These are phyloP conservation scores for Orchestia grillus DNA, from an alignment of 1,140 invertebrate genomes.

Conservation along the genomic window DNA sequence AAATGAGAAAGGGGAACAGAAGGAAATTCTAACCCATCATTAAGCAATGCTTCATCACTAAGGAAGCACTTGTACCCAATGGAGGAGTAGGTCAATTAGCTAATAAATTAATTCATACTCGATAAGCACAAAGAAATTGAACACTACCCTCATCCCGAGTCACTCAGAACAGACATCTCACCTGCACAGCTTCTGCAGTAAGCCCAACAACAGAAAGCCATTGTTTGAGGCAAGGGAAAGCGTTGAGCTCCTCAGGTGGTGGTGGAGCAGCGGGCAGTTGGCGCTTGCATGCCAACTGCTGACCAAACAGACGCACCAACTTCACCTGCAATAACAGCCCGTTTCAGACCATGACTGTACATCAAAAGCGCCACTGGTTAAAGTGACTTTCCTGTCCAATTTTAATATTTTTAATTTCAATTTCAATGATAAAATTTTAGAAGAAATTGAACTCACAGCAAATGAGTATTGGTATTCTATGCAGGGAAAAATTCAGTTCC, in stretches of 20 bases:
- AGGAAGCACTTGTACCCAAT: not conserved
- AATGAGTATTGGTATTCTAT: no score
- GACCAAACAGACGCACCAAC: slow-evolving; percentile 91
- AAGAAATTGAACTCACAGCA: no score
- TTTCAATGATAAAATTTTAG: no score
- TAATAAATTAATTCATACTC: not conserved
- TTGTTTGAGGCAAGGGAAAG: slow-evolving; percentile 82
- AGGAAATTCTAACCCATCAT: no score
- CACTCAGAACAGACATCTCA: slow-evolving; percentile 70
- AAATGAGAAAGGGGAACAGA: no score
- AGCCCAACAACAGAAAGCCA: slow-evolving; percentile 93
- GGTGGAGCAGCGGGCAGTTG: slow-evolving; percentile 77
- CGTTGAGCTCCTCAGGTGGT: slow-evolving; percentile 71
- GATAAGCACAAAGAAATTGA: not conserved
- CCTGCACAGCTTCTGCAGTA: slow-evolving; percentile 79
- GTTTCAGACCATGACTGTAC: not conserved
- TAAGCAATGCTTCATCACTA: not conserved
- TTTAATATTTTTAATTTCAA: no score
- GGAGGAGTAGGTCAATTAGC: not conserved
- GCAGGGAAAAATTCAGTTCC: no score
- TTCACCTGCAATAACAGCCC: slow-evolving; percentile 82
- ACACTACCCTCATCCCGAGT: not conserved
- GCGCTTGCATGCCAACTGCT: slow-evolving; percentile 88
- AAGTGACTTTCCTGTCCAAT: not conserved
- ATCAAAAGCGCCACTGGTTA: not conserved